These are phyloP conservation scores for Nannospalax galili DNA, from an alignment of 2,113 vertebrate genomes.

Conservation along the genomic window DNA sequence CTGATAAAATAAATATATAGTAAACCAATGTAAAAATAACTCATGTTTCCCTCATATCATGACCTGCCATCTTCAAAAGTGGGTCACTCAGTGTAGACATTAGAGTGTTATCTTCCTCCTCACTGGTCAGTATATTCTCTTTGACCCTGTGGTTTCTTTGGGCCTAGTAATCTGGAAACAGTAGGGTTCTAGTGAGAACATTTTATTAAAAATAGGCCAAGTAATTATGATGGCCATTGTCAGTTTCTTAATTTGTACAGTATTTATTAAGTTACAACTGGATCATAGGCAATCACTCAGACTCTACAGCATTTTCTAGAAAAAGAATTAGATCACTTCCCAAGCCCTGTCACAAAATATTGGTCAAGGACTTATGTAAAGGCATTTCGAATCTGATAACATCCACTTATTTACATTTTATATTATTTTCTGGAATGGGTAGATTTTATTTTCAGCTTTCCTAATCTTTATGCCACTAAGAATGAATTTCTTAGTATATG, in stretches of 20 bases:
- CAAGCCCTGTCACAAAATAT: neutral
- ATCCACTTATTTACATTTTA: neutral
- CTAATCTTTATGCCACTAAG: too few species aligned
- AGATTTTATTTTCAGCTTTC: neutral
- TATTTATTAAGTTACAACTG: neutral
- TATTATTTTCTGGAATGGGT: neutral
- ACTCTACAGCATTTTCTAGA: neutral
- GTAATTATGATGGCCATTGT: neutral
- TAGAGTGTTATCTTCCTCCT: neutral
- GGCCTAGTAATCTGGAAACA: slow-evolving; percentile 9
- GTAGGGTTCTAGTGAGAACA: neutral
- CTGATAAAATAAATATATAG: slow-evolving; percentile 47
- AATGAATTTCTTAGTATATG: too few species aligned
- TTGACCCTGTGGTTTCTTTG: neutral
- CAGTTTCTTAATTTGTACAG: neutral
- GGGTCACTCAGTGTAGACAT: neutral
- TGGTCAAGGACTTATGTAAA: neutral
- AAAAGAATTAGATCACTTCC: neutral
- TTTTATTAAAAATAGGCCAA: neutral
- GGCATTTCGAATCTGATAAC: neutral
- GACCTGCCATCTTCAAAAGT: neutral
- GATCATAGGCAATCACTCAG: neutral
- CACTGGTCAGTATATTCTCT: neutral
- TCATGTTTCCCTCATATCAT: neutral
- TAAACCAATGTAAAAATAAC: slow-evolving; percentile 6